Conservation (phyloP, 30 jellyfish, hydroid and myxozoan genomes). For the Rhopilema esculentum region DNA sequence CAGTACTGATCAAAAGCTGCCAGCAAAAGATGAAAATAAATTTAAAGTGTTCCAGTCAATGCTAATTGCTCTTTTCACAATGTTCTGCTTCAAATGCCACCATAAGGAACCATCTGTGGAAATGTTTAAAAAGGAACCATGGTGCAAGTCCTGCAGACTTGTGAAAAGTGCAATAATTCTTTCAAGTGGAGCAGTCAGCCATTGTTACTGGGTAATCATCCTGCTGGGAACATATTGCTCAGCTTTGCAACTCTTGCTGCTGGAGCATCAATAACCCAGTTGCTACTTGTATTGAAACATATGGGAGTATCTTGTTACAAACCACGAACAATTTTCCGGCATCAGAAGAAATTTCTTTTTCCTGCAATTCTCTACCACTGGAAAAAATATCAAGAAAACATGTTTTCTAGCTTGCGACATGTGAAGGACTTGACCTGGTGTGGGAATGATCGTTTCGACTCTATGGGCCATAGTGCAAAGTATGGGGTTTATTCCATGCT, state of each 20-base stretch:
- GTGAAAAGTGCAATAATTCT: constrained; percentile 9
- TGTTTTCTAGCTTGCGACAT: neutral
- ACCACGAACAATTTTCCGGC: constrained; percentile 25
- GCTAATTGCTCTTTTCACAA: constrained; percentile 17
- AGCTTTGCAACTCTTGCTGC: constrained; percentile 33
- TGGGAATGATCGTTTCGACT: constrained; percentile 41
- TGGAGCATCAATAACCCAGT: constrained; percentile 38
- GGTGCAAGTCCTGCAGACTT: constrained; percentile 39
- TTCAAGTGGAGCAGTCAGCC: constrained; percentile 34
- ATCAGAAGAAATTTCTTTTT: constrained; percentile 17
- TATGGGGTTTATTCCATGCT: constrained; percentile 17
- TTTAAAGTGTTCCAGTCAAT: constrained; percentile 32
- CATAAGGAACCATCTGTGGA: constrained; percentile 16
- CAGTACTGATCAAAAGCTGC: constrained; percentile 20
- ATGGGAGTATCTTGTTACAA: constrained; percentile 27
- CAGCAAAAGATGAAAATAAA: constrained; percentile 24
- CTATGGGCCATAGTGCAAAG: constrained; percentile 36
- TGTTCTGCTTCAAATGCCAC: constrained; percentile 42
- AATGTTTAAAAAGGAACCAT: constrained; percentile 32
- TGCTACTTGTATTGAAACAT: constrained; percentile 11
- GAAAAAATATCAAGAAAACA: constrained; percentile 1
- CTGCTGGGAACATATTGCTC: constrained; percentile 35
- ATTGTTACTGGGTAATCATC: constrained; percentile 18
- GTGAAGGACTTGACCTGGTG: constrained; percentile 11
- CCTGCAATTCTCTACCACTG: constrained; percentile 21